Conservation (phyloP, 2,888 invertebrate genomes). For the Mesorhabditis belari region DNA sequence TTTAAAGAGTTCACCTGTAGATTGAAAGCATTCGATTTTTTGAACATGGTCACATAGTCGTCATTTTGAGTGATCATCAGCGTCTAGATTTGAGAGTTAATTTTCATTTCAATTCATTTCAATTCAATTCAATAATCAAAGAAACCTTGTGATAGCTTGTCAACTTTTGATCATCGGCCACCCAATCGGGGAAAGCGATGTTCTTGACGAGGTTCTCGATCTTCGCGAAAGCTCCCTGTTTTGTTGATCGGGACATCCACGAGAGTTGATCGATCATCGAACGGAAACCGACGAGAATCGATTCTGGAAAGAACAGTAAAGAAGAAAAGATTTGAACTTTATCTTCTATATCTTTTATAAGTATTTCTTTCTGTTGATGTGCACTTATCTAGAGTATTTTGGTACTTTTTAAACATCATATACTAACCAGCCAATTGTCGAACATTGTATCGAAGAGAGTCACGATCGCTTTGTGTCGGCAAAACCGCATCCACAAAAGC, state of each 20-base stretch:
- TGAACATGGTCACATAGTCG: conserved; percentile 16
- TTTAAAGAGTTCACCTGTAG: no score
- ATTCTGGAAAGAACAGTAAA: background rate
- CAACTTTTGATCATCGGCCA: conserved; percentile 29
- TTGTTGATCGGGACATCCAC: conserved; percentile 43
- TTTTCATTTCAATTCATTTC: background rate
- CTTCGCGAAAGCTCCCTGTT: conserved; percentile 40
- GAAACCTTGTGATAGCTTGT: conserved; percentile 23
- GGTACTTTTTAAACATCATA: no score
- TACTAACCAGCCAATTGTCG: background rate
- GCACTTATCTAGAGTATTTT: no score
- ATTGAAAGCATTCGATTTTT: conserved; percentile 18
- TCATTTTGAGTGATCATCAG: conserved; percentile 14
- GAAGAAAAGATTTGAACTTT: no score
- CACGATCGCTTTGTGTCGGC: conserved; percentile 14
- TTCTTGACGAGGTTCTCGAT: conserved; percentile 43
- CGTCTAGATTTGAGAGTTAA: background rate
- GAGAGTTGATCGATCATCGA: conserved; percentile 44
- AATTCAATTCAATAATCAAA: background rate
- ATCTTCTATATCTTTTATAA: no score
- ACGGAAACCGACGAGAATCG: conserved; percentile 22
- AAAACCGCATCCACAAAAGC: conserved; percentile 41
- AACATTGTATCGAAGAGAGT: conserved; percentile 29
- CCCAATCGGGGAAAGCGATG: conserved; percentile 43
- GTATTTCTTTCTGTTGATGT: no score